These are phyloP conservation scores for Mantis religiosa DNA, from an alignment of 2,888 invertebrate genomes.

Conservation along the genomic window DNA sequence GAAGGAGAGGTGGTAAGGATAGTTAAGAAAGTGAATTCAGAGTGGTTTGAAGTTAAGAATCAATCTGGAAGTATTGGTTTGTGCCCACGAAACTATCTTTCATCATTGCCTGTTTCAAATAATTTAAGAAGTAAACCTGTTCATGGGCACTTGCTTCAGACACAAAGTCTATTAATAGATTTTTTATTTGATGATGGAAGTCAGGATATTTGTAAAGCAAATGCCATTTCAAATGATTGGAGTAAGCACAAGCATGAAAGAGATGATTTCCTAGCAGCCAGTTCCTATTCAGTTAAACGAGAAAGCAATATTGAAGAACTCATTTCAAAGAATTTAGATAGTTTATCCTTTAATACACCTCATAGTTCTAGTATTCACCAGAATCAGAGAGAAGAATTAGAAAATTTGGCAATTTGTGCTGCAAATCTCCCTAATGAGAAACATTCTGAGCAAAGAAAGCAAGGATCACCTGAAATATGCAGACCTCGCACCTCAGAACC, in stretches of 20 bases:
- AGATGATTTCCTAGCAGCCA: background rate
- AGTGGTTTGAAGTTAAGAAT: slow-evolving; percentile 46
- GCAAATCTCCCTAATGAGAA: background rate
- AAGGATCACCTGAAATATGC: background rate
- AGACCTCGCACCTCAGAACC: background rate
- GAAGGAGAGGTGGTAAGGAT: slow-evolving; percentile 48
- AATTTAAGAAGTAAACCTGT: background rate
- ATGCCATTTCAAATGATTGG: background rate
- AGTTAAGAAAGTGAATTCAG: slow-evolving; percentile 41
- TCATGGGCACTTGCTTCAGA: background rate
- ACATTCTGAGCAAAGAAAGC: background rate
- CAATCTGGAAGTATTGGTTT: slow-evolving; percentile 39
- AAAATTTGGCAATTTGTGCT: background rate
- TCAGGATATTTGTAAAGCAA: background rate
- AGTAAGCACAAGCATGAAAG: slow-evolving; percentile 2
- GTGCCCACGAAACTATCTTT: slow-evolving; percentile 42
- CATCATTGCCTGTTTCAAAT: background rate
- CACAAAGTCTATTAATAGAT: background rate
- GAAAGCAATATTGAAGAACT: slow-evolving; percentile 32
- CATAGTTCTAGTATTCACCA: background rate
- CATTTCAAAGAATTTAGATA: slow-evolving; percentile 37
- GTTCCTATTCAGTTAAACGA: background rate
- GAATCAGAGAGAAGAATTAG: background rate
- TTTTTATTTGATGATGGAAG: background rate
- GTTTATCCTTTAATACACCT: background rate